Base-by-base conservation (phyloP, 2,113 vertebrate genomes). In the Onychostruthus taczanowskii region DNA sequence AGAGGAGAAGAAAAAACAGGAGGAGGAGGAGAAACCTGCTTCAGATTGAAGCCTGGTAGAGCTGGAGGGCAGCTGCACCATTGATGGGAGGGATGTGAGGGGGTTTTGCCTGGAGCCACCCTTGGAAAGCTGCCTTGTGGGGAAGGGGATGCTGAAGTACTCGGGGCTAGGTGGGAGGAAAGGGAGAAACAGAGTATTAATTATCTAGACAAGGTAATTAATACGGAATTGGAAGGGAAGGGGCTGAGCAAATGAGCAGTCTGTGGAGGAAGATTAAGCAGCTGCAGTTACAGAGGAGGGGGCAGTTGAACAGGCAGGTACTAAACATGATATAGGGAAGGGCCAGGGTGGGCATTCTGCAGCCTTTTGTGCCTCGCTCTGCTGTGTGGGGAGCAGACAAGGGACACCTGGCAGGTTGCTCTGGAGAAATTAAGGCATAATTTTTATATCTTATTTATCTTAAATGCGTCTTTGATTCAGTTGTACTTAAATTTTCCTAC, bases 191-290 rank as follows among this genome's bases (percentile, higher is more conserved):
- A 18, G 49, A 53, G 11, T 3, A 31, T 85, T 41, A 46, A 23
- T 37, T 16, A 37, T 7, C 33, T 13, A 64, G 89, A 83, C 39
- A 43, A 58, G 90, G 53, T 52, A 86, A 94, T 95, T 95, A 93
- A 70, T 30, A 7, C 0, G 10, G 72, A 69, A 83, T 84, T 33
- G 69, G 63, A 39, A 83, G 58, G 81, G 84, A 87, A 95, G 59
- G 58, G 52, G 83, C 64, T 75, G 94, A 91, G 91, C 84, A 77
- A 75, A 69, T 75, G 50, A 95, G 92, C 91, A 49, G 85, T 41
- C 33, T 90, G 82, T 10, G 88, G 91, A 90, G 87, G 81, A 86
- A 93, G 84, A 89, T 95, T 70, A 93, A 59, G 55, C 44, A 72
- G 47, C 84, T 55, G 89, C 55, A 23, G 87, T 33, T 27, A 3